Percentiles rank a stretch among this genome's conserved stretches.
phyloP scores from a whole-genome alignment of 2,113 vertebrate genomes.

The Corythaeola cristata region DNA sequence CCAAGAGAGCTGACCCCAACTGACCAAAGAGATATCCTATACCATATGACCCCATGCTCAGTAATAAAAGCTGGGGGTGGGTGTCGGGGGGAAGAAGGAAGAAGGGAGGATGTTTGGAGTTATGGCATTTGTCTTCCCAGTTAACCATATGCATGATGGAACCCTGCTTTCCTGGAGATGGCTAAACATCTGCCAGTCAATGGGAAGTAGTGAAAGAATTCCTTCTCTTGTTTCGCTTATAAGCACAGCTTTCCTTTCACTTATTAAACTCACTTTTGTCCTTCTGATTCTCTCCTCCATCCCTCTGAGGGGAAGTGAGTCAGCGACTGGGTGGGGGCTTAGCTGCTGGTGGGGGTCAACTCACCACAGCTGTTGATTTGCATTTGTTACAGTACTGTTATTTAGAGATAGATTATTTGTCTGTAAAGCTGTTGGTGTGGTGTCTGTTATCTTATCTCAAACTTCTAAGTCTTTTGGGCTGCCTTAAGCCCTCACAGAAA shows the following conservation, averaged over 20 bases:
- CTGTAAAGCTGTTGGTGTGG: neutral
- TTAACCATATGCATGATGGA: neutral
- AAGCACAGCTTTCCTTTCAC: neutral
- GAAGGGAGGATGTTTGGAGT: neutral
- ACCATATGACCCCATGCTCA: neutral
- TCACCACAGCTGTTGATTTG: neutral
- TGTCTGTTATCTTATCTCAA: neutral
- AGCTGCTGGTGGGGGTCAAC: neutral
- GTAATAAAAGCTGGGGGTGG: neutral
- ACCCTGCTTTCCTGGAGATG: neutral
- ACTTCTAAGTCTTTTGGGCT: neutral
- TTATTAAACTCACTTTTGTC: neutral
- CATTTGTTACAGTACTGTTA: neutral
- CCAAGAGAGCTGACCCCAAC: neutral
- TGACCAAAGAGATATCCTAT: neutral
- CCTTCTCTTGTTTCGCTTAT: neutral
- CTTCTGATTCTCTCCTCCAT: neutral
- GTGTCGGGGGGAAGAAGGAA: neutral
- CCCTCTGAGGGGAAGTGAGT: neutral
- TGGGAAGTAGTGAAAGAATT: neutral
- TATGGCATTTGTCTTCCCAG: neutral
- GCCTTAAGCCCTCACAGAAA: neutral
- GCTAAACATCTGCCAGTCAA: neutral
- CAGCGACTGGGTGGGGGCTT: neutral
- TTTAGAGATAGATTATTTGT: neutral